Evolutionary conservation across 1,140 invertebrate species (phyloP), one percentile per base, ranked within the genome.

Genomic region (Coelopa frigida): DNA sequence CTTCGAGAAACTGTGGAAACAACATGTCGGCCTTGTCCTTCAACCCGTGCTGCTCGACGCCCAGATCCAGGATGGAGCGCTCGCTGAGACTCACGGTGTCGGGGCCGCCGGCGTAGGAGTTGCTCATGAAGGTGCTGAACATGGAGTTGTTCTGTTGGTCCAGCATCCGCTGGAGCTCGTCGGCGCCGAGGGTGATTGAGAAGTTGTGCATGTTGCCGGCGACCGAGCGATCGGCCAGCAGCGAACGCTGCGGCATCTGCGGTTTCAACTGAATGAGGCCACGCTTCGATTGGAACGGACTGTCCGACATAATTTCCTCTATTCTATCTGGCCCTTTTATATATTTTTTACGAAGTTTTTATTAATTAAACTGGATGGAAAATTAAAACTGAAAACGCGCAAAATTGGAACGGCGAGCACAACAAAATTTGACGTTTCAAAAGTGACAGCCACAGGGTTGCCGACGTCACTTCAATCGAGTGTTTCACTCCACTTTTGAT

Each of bases 1-100:
- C 73, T 42, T 80, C 75, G 36, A 78, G 67, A 51, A 81, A 83
- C 41, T 79, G 76, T 12, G 73, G 64, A 51, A 75, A 79, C 3
- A 83, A 63, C 36, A 72, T 72, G 20, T 77, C 71, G 6, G 72
- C 61, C 14, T 72, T 71, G 40, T 71, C 68, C 24, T 70, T 56
- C 24, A 42, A 17, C 3, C 26, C 15, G 15, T 8, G 11, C 15
- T 42, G 35, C 4, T 41, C 38, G 18, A 24, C 14, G 23, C 3
- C 15, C 36, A 21, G 22, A 12, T 5, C 14, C 15, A 51, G 17
- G 8, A 48, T 18, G 4, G 42, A 44, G 5, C 36, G 36, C 4
- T 40, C 35, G 35, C 50, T 44, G n/a, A 48, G 8, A 24, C 35
- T 48, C 18, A 26, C 31, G 6, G 14, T 27, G 12, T 52, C 46